Percentiles rank a stretch among this genome's conserved stretches.
Evolutionary conservation across 2,113 vertebrate species (phyloP).

Genomic region (Smithornis capensis): DNA sequence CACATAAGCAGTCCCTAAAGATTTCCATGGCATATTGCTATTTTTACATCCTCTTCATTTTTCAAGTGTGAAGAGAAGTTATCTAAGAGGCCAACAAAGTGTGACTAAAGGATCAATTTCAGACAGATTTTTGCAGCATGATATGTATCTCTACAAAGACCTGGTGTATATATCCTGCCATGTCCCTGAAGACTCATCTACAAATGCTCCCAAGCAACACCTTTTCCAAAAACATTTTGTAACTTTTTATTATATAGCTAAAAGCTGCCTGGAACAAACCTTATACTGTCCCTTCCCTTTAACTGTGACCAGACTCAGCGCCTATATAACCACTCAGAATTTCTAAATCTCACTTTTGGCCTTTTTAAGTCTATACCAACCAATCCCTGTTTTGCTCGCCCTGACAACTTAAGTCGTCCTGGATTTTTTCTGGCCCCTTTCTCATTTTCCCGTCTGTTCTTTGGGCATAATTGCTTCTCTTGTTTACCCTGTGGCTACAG

Average conservation of each 20-base stretch:
- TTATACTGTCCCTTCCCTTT: background rate
- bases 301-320: background rate
- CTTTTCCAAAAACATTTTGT: constrained; percentile 2
- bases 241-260: background rate
- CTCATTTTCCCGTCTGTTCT: background rate
- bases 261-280: background rate
- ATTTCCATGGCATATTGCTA: constrained; percentile 24
- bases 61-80: constrained; percentile 6
- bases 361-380: background rate
- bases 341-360: background rate
- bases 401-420: background rate
- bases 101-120: constrained; percentile 18
- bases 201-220: background rate
- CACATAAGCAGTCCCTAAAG: background rate
- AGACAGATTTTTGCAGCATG: constrained; percentile 22
- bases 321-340: background rate
- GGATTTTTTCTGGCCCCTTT: background rate
- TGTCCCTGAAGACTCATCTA: background rate
- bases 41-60: constrained; percentile 34
- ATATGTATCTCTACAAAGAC: background rate
- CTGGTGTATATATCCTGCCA: background rate
- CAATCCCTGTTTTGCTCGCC: background rate
- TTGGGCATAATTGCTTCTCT: background rate
- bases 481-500: background rate
- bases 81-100: background rate